Evolutionary conservation across 2,113 vertebrate genomes (phyloP).

Genomic region (Oncorhynchus clarkii): DNA sequence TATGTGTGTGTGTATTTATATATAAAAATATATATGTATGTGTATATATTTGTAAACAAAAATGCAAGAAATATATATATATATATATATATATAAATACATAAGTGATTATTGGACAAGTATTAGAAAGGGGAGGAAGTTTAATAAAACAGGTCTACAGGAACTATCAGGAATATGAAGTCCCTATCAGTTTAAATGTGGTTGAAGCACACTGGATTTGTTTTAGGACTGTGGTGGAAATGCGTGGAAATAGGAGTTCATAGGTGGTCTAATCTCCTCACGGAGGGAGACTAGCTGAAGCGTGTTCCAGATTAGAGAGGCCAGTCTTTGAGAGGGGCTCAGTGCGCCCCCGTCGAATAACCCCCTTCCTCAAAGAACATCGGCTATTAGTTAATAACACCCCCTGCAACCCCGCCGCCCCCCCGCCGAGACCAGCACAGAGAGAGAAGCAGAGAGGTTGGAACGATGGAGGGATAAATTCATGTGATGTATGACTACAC

Average conservation of each 20-base stretch:
- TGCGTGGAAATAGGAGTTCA: not conserved
- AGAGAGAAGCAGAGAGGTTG: conserved; percentile 39
- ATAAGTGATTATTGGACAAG: too few species aligned
- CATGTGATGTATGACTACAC: not conserved
- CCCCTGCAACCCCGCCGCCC: conserved; percentile 34
- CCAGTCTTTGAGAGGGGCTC: conserved; percentile 48
- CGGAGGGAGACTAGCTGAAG: conserved; percentile 4
- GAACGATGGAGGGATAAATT: conserved; percentile 3
- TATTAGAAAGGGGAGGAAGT: too few species aligned
- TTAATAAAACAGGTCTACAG: too few species aligned
- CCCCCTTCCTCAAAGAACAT: conserved; percentile 53
- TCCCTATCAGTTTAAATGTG: conserved; percentile 7
- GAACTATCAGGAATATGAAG: not conserved
- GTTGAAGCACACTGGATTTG: not conserved
- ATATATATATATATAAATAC: too few species aligned
- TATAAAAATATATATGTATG: too few species aligned
- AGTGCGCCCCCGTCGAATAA: conserved; percentile 47
- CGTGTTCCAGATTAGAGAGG: conserved; percentile 12
- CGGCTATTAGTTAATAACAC: conserved; percentile 66
- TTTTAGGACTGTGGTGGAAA: too few species aligned
- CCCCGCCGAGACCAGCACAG: conserved; percentile 37
- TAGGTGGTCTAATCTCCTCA: conserved; percentile 16
- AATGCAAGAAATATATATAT: too few species aligned
- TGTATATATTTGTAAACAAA: too few species aligned
- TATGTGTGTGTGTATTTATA: too few species aligned